phyloP scores from a whole-genome alignment of 2,888 invertebrate genomes.

The Operophtera brumata region DNA sequence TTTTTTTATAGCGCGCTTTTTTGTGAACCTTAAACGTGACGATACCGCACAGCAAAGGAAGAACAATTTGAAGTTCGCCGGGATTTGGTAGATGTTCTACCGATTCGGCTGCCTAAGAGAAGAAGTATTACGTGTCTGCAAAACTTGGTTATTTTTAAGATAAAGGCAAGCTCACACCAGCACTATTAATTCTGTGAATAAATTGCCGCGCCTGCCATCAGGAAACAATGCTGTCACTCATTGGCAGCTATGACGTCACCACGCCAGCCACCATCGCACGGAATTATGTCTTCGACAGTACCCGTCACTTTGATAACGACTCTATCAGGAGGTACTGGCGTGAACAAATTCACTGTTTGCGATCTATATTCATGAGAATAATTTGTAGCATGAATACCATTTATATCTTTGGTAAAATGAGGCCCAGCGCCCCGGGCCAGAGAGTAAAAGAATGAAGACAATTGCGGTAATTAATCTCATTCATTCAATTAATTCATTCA shows the following conservation, averaged over 20 bases:
- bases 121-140: not conserved
- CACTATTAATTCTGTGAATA: slow-evolving; percentile 10
- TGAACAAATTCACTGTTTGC: slow-evolving; percentile 39
- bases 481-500: too few relatives aligned
- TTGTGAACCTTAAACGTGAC: too few relatives aligned
- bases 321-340: slow-evolving; percentile 39
- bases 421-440: too few relatives aligned
- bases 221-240: slow-evolving; percentile 32
- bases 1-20: too few relatives aligned
- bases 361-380: slow-evolving; percentile 52
- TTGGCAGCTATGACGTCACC: slow-evolving; percentile 38
- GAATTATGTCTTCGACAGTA: slow-evolving; percentile 43
- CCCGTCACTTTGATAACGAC: slow-evolving; percentile 40
- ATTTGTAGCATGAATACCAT: slow-evolving; percentile 32
- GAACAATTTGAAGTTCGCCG: too few relatives aligned
- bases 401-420: slow-evolving; percentile 23
- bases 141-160: too few relatives aligned
- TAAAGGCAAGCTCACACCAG: not conserved
- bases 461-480: too few relatives aligned
- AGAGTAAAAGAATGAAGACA: too few relatives aligned
- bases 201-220: slow-evolving; percentile 19
- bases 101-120: not conserved
- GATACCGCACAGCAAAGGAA: too few relatives aligned
- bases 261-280: slow-evolving; percentile 29
- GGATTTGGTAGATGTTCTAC: too few relatives aligned